Conservation (phyloP, 2,888 invertebrate species). For the Artemia sp. region DNA sequence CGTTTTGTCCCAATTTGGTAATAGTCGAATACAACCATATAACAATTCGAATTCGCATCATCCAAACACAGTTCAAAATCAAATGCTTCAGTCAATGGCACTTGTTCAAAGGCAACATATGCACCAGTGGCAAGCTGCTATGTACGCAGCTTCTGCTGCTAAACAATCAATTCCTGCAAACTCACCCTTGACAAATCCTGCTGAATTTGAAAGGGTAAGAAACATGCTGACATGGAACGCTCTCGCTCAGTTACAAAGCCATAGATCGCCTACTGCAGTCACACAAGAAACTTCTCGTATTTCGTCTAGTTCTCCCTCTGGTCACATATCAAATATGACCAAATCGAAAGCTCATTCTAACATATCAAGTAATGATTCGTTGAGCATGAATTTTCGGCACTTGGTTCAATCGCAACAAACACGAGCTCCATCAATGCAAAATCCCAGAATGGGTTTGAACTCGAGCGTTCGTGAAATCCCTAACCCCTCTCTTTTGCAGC, state of each 20-base stretch:
- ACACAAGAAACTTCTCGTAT: neutral
- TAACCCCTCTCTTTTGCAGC: conserved; percentile 11
- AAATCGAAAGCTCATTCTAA: neutral
- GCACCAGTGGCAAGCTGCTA: conserved; percentile 3
- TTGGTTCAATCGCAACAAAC: neutral
- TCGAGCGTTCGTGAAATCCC: neutral
- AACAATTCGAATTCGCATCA: neutral
- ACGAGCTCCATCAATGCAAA: neutral
- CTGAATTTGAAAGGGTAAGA: conserved; percentile 4
- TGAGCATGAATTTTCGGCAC: neutral
- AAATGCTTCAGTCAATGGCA: conserved; percentile 14
- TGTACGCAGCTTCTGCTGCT: neutral
- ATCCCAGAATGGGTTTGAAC: neutral
- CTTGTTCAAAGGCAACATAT: neutral
- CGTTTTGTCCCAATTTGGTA: neutral
- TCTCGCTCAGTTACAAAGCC: conserved; percentile 11
- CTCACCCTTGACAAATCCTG: conserved; percentile 8
- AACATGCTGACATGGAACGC: conserved; percentile 12
- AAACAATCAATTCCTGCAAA: conserved; percentile 2
- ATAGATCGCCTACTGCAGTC: conserved; percentile 5
- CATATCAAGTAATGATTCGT: neutral
- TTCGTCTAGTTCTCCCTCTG: too few relatives aligned
- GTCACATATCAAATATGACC: neutral
- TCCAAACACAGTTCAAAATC: neutral
- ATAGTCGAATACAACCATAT: neutral